Evolutionary conservation across 2,888 invertebrate species (phyloP), one percentile per base, ranked within the genome.

Genomic region (Panopea generosa): DNA sequence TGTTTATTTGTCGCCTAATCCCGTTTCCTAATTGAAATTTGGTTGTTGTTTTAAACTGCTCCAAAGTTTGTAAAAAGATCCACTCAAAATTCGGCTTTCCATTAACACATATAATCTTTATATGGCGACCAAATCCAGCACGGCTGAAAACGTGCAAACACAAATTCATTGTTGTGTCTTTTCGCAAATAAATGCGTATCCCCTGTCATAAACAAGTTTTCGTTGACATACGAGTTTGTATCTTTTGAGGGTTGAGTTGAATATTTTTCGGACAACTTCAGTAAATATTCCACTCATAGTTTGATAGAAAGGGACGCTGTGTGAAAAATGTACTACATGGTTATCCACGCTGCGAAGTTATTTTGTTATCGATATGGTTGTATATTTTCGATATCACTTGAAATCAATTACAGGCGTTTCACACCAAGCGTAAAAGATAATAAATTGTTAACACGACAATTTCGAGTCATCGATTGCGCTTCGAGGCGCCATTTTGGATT

Each of bases 401-500:
- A 77, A 72, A 77, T 65, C 77, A 77, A 77, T 77, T 77, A 77
- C 77, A 63, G 69, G 65, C 56, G 53, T 60, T 77, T 77, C 77
- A 77, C 77, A 77, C 77, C 69, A 73, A 27, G 60, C 27, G 47
- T 53, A 47, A 57, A 52, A 69, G 77, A 77, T 77, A 72, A 77
- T 77, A 77, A 77, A 77, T 77, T 59, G 72, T 77, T 77, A 65
- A 77, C 77, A 77, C 63, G 69, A 69, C 49, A 47, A 69, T 61
- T 49, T 49, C 72, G 56, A 45, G 61, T 40, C 57, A 61, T 69
- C 59, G 60, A 70, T 69, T 50, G 56, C 22, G 22, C 38, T 43
- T 7, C 11, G 22, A 65, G 77, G 72, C 72, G 77, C 77, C 77
- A 72, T 65, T 61, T 68, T 63, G 77, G 72, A 63, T 77, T 57